Evolutionary conservation across 2,888 invertebrate genomes (phyloP).

Genomic region (Gryllus longicercus): DNA sequence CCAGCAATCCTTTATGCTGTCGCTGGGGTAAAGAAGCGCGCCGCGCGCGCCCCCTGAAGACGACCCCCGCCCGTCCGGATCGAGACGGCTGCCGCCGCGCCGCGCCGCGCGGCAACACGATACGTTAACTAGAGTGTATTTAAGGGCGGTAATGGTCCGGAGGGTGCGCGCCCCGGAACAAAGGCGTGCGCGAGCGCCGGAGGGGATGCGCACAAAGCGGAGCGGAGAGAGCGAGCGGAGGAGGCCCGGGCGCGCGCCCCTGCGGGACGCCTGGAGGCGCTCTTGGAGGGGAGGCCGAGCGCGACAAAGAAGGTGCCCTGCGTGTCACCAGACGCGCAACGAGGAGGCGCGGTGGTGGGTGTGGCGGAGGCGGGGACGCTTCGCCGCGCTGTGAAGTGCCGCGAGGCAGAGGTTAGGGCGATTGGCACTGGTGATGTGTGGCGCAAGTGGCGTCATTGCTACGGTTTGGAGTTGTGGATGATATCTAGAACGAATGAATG

Average conservation of each 20-base stretch:
- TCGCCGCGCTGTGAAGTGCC: no score
- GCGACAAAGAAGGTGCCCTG: background rate
- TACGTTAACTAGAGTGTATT: constrained; percentile 17
- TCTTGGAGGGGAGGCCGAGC: background rate
- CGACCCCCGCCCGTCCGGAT: no score
- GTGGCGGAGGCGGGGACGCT: no score
- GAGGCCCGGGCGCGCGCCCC: background rate
- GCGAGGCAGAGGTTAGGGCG: no score
- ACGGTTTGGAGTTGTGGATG: no score
- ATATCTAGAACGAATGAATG: no score
- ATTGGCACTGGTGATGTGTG: no score
- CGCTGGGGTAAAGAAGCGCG: background rate
- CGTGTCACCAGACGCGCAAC: background rate
- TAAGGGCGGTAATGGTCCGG: constrained; percentile 7
- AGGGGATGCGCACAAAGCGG: no score
- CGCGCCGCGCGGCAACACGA: background rate
- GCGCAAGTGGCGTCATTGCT: no score
- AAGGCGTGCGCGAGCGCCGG: no score
- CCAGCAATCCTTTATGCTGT: background rate
- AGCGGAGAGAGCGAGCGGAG: background rate
- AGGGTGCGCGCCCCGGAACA: background rate
- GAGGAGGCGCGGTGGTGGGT: background rate
- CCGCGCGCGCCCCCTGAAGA: no score
- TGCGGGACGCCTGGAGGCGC: background rate
- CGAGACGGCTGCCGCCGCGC: no score